phyloP scores from a whole-genome alignment of 2,797 vertebrate species.

The Lithobates pipiens region DNA sequence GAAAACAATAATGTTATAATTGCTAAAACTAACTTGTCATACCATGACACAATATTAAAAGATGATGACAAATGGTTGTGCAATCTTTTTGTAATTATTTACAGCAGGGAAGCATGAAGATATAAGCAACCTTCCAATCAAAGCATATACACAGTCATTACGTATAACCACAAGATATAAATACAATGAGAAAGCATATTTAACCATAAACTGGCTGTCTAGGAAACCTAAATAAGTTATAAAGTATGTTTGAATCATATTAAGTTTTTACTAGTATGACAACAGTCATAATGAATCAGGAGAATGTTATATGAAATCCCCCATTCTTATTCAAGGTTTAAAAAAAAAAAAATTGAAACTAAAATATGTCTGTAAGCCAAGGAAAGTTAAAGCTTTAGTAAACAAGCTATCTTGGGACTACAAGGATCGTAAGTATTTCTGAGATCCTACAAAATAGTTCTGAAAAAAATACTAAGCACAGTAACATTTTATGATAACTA shows the following conservation, averaged over 20 bases:
- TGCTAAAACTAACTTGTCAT: background rate
- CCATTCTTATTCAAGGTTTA: background rate
- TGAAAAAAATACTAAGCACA: background rate
- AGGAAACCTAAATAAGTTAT: constrained; percentile 1
- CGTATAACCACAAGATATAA: constrained; percentile 13
- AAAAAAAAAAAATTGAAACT: background rate
- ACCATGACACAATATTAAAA: background rate
- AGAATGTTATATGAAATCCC: constrained; percentile 5
- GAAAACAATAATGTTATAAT: background rate
- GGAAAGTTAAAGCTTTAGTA: background rate
- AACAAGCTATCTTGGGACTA: background rate
- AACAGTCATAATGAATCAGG: constrained; percentile 10
- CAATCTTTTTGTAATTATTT: background rate
- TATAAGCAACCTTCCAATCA: background rate
- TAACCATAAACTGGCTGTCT: constrained; percentile 18
- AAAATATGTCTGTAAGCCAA: background rate
- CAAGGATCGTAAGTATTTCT: background rate
- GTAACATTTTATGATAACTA: background rate
- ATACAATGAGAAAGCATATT: constrained; percentile 8
- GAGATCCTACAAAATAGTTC: background rate
- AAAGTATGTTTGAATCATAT: constrained; percentile 15
- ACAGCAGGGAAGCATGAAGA: background rate
- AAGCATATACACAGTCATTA: background rate
- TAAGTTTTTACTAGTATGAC: background rate
- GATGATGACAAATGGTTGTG: background rate